Base-by-base conservation (phyloP, 2,888 invertebrate species). In the Noctua comes region DNA sequence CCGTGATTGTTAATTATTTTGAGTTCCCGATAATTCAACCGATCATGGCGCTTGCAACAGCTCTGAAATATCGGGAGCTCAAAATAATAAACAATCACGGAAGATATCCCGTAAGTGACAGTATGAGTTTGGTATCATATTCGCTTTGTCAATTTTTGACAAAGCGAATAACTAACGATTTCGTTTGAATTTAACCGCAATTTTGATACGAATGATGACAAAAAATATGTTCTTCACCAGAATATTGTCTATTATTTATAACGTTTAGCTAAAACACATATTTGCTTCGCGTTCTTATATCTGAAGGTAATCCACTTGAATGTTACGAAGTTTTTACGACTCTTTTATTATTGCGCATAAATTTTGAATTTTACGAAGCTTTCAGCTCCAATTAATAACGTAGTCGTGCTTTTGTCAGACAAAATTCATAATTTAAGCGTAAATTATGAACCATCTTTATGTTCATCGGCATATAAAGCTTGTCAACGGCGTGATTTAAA, bases 321-420 rank as follows among this genome's bases (percentile, higher is more conserved):
- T 84, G 73, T 88, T 84, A 86, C 84, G 74, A 87, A 89, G 85
- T 84, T 89, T 89, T 89, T 90, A 89, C 73, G 86, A 80, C 73
- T 64, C 46, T 88, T 89, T 89, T 91, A 88, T 84, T 87, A 79
- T 83, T 74, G 83, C 79, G 79, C 88, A 89, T 91, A 90, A 86
- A 88, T 86, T 87, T 79, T 73, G 74, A 83, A 69, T 88, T 89
- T 89, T 87, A 88, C 85, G 80, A 80, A 84, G 82, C 85, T 91
- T 89, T 87, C 84, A 82, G 80, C 72, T 89, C 57, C 76, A 88
- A 89, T 90, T 87, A 80, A 79, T 86, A 88, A 87, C 43, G 36
- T 73, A 51, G 80, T 82, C 16, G 48, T 80, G 72, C 71, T 80
- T 83, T 78, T 81, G 70, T 70, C 79, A 24, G 3, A 24, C 69